Evolutionary conservation across 2,888 invertebrate genomes (phyloP).

Genomic region (Syrista parreyssii): DNA sequence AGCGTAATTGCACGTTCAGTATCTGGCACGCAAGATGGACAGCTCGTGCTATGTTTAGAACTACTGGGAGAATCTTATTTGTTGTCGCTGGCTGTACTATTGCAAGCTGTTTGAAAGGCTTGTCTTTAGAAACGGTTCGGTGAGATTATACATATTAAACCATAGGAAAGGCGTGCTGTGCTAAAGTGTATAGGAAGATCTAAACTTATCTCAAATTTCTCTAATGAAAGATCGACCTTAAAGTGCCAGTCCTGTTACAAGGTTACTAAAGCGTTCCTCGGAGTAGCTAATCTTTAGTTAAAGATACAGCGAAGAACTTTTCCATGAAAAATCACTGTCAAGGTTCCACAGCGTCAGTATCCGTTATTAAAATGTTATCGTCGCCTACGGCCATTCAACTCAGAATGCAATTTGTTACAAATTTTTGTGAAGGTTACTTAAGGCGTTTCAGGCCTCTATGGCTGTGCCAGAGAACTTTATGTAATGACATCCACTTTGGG

Average conservation of each 20-base stretch:
- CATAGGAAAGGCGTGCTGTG: not conserved
- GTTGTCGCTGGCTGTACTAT: conserved; percentile 7
- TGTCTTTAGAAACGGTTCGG: not conserved
- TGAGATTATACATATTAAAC: not conserved
- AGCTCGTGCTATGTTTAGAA: conserved; percentile 39
- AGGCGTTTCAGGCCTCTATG: not conserved
- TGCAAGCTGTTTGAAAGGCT: not conserved
- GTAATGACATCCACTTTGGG: not conserved
- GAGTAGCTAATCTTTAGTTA: not conserved
- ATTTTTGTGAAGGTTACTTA: not conserved
- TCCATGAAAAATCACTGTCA: not conserved
- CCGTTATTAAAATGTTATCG: not conserved
- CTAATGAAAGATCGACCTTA: not conserved
- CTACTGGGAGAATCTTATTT: conserved; percentile 25
- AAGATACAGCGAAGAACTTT: not conserved
- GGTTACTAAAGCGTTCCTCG: no score
- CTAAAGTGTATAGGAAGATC: not conserved
- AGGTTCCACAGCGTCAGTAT: not conserved
- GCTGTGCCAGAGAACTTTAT: not conserved
- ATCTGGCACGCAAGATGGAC: conserved; percentile 29
- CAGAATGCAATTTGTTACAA: not conserved
- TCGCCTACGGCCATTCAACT: not conserved
- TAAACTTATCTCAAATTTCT: not conserved
- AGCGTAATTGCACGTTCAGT: conserved; percentile 26
- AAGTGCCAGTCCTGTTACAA: not conserved